Conservation (phyloP, 2,797 vertebrate species). For the Rhabdophis nuchalis region DNA sequence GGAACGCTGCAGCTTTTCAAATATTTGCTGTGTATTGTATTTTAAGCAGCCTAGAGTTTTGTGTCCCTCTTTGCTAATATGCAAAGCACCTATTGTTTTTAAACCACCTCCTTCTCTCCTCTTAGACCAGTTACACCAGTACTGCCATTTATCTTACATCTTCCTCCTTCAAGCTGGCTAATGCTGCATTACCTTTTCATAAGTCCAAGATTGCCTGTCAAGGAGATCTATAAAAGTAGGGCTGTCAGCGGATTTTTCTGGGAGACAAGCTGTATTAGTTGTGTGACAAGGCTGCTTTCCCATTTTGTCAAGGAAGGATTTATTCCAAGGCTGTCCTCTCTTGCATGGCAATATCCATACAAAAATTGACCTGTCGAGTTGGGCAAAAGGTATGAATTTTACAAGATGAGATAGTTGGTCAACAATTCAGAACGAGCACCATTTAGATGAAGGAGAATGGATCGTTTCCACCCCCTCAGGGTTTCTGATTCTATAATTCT, state of each 20-base stretch:
- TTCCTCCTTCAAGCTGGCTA: constrained; percentile 31
- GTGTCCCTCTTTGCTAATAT: background rate
- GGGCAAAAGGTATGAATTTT: background rate
- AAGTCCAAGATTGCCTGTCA: constrained; percentile 42
- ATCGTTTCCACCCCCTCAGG: background rate
- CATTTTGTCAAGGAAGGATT: constrained; percentile 25
- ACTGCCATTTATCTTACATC: constrained; percentile 45
- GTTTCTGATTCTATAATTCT: background rate
- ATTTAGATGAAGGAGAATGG: background rate
- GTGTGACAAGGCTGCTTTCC: constrained; percentile 37
- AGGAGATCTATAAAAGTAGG: background rate
- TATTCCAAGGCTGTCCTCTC: constrained; percentile 31
- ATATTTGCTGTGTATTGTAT: constrained; percentile 15
- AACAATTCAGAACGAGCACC: background rate
- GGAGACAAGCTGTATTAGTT: constrained; percentile 40
- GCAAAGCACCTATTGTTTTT: background rate
- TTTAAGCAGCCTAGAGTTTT: background rate
- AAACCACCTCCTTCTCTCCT: background rate
- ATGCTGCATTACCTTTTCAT: constrained; percentile 11
- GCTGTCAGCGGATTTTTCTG: constrained; percentile 35
- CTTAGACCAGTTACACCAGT: constrained; percentile 19
- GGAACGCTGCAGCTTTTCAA: background rate
- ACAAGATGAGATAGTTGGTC: background rate
- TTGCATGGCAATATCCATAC: background rate
- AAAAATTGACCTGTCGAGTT: background rate